phyloP scores from a whole-genome alignment of 2,113 vertebrate species.

The Panurus biarmicus region DNA sequence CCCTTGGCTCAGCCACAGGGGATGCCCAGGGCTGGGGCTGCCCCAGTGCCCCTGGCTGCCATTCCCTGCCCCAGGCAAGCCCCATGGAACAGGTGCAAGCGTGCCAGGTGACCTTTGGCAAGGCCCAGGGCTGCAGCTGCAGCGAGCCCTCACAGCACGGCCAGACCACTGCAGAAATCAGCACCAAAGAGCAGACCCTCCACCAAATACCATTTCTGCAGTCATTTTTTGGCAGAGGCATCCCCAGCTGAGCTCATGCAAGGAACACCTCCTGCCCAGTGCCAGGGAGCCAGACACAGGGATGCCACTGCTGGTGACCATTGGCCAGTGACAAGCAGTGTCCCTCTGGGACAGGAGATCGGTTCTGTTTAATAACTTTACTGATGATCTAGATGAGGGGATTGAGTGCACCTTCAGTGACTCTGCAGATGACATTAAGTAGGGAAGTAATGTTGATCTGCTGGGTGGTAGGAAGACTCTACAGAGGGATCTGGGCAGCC shows the following conservation, averaged over 20 bases:
- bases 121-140: fast-evolving
- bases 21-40: background rate
- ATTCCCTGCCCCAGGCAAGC: background rate
- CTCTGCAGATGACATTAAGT: background rate
- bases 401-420: background rate
- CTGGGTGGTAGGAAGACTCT: background rate
- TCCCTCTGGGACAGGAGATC: background rate
- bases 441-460: background rate
- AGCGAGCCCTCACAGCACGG: fast-evolving
- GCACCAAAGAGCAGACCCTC: background rate
- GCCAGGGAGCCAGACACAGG: fast-evolving
- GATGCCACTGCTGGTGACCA: background rate
- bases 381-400: background rate
- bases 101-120: fast-evolving
- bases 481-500: background rate
- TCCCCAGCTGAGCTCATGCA: background rate
- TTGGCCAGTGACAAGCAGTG: too few species aligned
- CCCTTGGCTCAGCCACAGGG: background rate
- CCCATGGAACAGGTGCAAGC: fast-evolving
- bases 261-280: background rate
- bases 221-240: background rate
- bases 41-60: background rate
- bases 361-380: background rate
- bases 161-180: background rate
- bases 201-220: background rate